Evolutionary conservation across 2,113 vertebrate species (phyloP), one percentile per base, ranked within the genome.

Genomic region (Dunckerocampus dactyliophorus): DNA sequence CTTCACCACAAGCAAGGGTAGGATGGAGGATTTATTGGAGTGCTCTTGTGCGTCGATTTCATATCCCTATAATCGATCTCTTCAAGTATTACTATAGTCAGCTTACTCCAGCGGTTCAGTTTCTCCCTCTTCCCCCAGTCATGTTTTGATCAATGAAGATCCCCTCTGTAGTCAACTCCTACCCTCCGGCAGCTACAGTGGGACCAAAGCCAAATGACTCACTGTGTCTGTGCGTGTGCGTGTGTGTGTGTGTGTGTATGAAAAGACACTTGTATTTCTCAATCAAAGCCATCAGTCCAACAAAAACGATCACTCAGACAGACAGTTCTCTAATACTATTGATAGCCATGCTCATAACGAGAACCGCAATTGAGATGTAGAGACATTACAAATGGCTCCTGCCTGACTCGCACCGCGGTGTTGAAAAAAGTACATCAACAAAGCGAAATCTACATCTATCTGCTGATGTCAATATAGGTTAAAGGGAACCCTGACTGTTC

Each of bases 61-160:
- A 76, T 71, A 84, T 81, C 80, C 71, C 69, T 80, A 64, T 58
- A 75, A 88, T 86, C 69, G 75, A 88, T 87, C 71, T 7, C 48
- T 63, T 69, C 65, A 81, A 77, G 77, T 79, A 85, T 84, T 83
- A 82, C 77, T 77, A 76, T 81, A 77, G 81, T 74, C 74, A 65
- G 75, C 75, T 82, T 69, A 28, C 70, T 76, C 57, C 59, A 24
- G 63, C 63, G 37, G 19, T 55, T 69, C 52, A 53, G 54, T 51
- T 39, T 8, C 17, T 16, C 48, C 47, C 52, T 56, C 54, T 51
- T 16, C 68, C 55, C 63, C 54, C 47, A 57, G 57, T 55, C 42
- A 67, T 52, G 42, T 67, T 69, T 47, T 71, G 76, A 83, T 85
- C 85, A 83, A 85, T 83, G 69, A 70, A 59, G 64, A 65, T 67